These are phyloP conservation scores for Menura novaehollandiae DNA, from an alignment of 2,113 vertebrate genomes.

Conservation along the genomic window DNA sequence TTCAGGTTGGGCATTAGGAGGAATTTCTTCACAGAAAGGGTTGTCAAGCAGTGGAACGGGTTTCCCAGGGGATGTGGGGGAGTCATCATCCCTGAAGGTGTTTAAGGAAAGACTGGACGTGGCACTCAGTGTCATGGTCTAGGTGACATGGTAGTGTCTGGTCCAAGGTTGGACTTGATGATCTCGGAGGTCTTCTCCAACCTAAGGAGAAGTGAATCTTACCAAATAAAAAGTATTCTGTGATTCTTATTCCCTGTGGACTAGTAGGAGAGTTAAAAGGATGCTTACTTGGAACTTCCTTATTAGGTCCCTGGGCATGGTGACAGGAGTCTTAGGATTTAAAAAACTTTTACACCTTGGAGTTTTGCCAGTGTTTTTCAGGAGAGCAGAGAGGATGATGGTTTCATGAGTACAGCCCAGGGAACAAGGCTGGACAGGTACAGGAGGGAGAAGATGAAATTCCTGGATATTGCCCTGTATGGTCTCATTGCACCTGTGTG, in stretches of 20 bases:
- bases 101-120: neutral
- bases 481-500: neutral
- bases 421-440: neutral
- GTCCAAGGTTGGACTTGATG: neutral
- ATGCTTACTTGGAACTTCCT: neutral
- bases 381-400: neutral
- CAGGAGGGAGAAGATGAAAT: neutral
- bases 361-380: neutral
- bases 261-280: neutral
- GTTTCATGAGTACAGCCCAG: neutral
- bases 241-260: neutral
- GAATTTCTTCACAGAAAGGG: neutral
- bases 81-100: neutral
- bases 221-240: neutral
- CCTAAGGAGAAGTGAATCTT: neutral
- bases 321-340: neutral
- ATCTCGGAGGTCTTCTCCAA: neutral
- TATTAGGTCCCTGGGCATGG: neutral
- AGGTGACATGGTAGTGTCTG: neutral
- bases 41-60: neutral
- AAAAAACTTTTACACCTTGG: neutral
- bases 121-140: neutral
- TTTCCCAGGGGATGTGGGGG: neutral
- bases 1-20: neutral
- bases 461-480: accelerated